Evolutionary conservation across 2,888 invertebrate genomes (phyloP).

Genomic region (Diarsia rubi): DNA sequence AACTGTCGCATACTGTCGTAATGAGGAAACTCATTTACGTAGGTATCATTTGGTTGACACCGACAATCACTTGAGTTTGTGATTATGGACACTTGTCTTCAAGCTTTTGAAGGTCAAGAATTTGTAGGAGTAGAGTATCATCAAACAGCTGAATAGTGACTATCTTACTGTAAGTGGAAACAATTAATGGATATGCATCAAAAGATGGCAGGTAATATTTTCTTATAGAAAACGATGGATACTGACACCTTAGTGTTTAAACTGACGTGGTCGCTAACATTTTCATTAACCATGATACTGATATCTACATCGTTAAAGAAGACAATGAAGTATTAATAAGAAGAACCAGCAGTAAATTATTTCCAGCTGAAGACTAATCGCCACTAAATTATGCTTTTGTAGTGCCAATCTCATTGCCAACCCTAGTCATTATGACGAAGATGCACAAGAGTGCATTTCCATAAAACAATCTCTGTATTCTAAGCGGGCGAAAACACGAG

Average conservation of each 20-base stretch:
- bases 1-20: constrained; percentile 50
- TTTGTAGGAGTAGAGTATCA: background rate
- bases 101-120: constrained; percentile 9
- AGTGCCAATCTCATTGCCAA: background rate
- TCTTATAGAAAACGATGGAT: background rate
- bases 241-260: background rate
- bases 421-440: background rate
- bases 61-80: constrained; percentile 34
- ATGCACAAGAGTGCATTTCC: background rate
- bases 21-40: constrained; percentile 72
- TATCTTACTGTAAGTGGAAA: background rate
- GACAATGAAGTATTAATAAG: background rate
- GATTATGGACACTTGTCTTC: constrained; percentile 6
- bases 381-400: background rate
- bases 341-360: background rate
- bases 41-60: constrained; percentile 36
- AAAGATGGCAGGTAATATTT: background rate
- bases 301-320: background rate
- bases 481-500: background rate
- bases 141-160: background rate
- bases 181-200: background rate
- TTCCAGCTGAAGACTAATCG: background rate
- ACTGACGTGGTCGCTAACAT: no score
- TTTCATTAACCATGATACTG: no score
- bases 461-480: background rate